Conservation (phyloP, 2,113 vertebrate genomes). For the Natator depressus region DNA sequence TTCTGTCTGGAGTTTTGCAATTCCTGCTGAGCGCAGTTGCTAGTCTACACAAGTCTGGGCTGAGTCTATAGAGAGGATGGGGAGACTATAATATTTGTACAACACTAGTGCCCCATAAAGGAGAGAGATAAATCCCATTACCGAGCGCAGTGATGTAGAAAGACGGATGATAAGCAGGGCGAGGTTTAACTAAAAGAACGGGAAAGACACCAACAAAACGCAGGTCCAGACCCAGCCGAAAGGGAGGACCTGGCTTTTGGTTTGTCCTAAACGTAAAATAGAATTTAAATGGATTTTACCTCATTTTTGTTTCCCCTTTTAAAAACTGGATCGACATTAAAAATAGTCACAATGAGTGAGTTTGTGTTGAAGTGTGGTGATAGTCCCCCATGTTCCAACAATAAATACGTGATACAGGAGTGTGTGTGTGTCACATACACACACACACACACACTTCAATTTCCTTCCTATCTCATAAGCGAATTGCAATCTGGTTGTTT, state of each 20-base stretch:
- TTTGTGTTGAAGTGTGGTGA: background rate
- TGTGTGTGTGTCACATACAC: too few species aligned
- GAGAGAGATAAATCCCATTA: background rate
- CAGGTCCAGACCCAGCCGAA: background rate
- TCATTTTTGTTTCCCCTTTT: background rate
- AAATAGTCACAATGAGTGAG: background rate
- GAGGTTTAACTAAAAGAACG: background rate
- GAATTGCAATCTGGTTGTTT: background rate
- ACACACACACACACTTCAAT: background rate
- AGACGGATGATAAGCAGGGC: background rate
- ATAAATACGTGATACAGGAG: background rate
- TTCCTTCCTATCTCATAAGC: background rate
- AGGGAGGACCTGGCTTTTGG: too few species aligned
- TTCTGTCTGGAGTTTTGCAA: too few species aligned
- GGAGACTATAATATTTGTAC: background rate
- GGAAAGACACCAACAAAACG: background rate
- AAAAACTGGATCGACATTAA: background rate
- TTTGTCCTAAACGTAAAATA: background rate
- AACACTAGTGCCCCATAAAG: background rate
- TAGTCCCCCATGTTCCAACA: background rate
- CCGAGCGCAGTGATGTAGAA: background rate
- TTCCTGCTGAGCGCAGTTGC: too few species aligned
- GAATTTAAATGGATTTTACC: background rate
- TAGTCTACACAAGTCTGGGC: too few species aligned
- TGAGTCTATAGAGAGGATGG: background rate